Evolutionary conservation across 1,140 invertebrate genomes (phyloP).

Genomic region (Physella acuta): DNA sequence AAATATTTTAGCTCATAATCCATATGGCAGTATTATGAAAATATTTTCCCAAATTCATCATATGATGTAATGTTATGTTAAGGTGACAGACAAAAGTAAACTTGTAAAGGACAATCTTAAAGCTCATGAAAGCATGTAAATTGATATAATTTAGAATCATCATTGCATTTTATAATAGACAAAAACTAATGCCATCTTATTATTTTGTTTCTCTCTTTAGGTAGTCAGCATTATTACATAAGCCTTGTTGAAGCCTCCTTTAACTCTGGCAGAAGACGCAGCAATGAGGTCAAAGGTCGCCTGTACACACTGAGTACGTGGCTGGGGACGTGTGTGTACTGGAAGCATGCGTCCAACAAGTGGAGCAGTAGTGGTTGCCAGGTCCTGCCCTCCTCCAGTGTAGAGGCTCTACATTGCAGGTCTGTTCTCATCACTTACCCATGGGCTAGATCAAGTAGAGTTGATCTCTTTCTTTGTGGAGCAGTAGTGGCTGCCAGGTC

Average conservation of each 20-base stretch:
- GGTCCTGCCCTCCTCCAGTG: constrained; percentile 35
- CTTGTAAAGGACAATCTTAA: too few species aligned
- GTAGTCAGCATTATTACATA: constrained; percentile 25
- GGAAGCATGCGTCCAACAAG: constrained; percentile 35
- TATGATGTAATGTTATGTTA: too few species aligned
- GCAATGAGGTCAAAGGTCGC: constrained; percentile 40
- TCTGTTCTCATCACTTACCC: constrained; percentile 27
- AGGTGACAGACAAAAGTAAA: too few species aligned
- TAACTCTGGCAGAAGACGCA: constrained; percentile 46
- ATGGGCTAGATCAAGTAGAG: too few species aligned
- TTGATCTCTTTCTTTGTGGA: constrained; percentile 39
- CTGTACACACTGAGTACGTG: constrained; percentile 51
- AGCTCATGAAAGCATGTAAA: too few species aligned
- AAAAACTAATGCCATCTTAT: too few species aligned
- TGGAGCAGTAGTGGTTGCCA: constrained; percentile 51
- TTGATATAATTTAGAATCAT: too few species aligned
- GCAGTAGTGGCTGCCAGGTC: constrained; percentile 44
- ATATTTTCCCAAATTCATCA: too few species aligned
- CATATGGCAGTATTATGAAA: too few species aligned
- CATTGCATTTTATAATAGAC: too few species aligned
- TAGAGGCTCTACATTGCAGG: constrained; percentile 39
- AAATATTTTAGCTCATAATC: too few species aligned
- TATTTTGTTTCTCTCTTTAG: background rate
- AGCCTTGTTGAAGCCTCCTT: constrained; percentile 51
- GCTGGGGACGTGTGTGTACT: constrained; percentile 55